Conservation (phyloP, 2,888 invertebrate genomes). For the Odontothrips loti region DNA sequence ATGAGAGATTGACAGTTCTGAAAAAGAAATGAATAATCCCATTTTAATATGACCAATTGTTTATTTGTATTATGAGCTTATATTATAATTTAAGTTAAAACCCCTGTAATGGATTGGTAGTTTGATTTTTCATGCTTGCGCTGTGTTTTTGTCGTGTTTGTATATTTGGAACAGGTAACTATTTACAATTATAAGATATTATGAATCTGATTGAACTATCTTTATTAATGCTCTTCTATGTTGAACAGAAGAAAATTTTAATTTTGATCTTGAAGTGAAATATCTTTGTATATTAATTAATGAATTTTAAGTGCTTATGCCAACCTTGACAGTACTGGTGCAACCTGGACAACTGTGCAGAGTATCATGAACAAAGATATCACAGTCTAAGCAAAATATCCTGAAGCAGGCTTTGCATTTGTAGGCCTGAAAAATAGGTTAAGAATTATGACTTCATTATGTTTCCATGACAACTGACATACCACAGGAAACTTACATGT, state of each 20-base stretch:
- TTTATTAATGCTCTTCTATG: too few relatives aligned
- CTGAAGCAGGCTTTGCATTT: slow-evolving; percentile 74
- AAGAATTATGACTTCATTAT: slow-evolving; percentile 28
- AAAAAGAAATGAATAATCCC: slow-evolving; percentile 34
- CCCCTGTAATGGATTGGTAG: slow-evolving; percentile 5
- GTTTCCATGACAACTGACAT: not conserved
- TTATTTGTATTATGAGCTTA: slow-evolving; percentile 35
- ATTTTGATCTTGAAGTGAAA: not conserved
- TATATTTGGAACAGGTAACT: not conserved
- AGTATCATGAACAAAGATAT: slow-evolving; percentile 87
- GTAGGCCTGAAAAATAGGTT: slow-evolving; percentile 59
- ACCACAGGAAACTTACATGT: slow-evolving; percentile 53
- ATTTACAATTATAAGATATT: not conserved
- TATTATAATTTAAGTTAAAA: slow-evolving; percentile 30
- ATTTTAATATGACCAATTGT: slow-evolving; percentile 33
- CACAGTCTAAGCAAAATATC: slow-evolving; percentile 91
- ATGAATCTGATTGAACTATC: too few relatives aligned
- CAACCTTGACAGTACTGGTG: slow-evolving; percentile 52
- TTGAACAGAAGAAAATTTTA: not conserved
- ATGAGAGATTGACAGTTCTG: slow-evolving; percentile 52
- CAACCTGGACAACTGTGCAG: slow-evolving; percentile 97
- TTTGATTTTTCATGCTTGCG: not conserved
- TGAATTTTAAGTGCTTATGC: not conserved
- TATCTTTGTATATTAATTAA: not conserved
- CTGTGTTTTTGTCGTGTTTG: not conserved